Evolutionary conservation across 2,797 vertebrate genomes (phyloP), one percentile per base, ranked within the genome.

Genomic region (Poecilia velifera): DNA sequence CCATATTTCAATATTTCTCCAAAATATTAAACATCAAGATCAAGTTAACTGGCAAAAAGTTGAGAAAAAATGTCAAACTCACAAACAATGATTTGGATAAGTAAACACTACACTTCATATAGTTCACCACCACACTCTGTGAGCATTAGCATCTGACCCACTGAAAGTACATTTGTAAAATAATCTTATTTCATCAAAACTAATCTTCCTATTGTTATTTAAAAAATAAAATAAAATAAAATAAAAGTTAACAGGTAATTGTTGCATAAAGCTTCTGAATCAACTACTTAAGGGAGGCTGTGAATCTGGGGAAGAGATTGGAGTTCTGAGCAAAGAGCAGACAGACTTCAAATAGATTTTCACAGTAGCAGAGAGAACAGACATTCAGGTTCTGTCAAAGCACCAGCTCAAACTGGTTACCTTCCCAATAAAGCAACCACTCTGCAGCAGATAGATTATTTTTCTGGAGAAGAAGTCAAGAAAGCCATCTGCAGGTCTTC

Each of bases 401-500:
- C 49, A 87, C 84, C 72, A 45, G 73, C 72, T 77, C 75, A 77
- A 51, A 81, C 74, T 22, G 82, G 77, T 88, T 90, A 74, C 77
- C 72, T 80, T 25, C 76, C 77, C 82, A 84, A 85, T 81, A 77
- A 76, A 78, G 72, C 72, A 81, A 87, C 76, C 75, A 81, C 71
- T 77, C 76, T 82, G 75, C 74, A 88, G 76, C 74, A 86, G 85
- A 91, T 77, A 83, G 64, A 77, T 68, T 76, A 76, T 68, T 85
- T 88, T 77, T 86, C 85, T 89, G 88, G 85, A 88, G 81, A 92
- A 89, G 70, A 88, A 83, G 83, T 90, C 85, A 86, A 76, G 72
- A 91, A 90, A 93, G 92, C 89, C 90, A 92, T 92, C 87, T 94
- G 91, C 86, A 83, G 83, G 77, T 86, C 83, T 82, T 80, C 90